Percentiles rank a stretch among this genome's conserved stretches.
Evolutionary conservation across 2,888 invertebrate genomes (phyloP).

Genomic region (Drosophila algonquin): DNA sequence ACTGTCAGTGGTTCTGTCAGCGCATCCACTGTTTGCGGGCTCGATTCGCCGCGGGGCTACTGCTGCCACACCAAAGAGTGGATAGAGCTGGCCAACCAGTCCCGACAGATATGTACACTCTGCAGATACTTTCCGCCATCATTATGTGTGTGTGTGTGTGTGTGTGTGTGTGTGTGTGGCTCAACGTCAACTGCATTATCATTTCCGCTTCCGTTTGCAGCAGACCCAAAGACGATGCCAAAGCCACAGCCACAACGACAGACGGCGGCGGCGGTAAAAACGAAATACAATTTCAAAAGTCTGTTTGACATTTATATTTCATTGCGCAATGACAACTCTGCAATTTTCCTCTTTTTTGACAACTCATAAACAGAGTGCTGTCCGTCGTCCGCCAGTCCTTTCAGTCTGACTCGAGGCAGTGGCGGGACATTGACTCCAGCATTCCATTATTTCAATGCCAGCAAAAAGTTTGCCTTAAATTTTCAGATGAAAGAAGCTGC

Average conservation of each 20-base stretch:
- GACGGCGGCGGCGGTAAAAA: slow-evolving; percentile 48
- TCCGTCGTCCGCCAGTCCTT: neutral
- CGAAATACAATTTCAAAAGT: slow-evolving; percentile 69
- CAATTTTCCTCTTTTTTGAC: slow-evolving; percentile 60
- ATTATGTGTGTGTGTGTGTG: slow-evolving; percentile 4
- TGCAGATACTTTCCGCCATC: neutral
- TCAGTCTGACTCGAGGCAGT: slow-evolving; percentile 4
- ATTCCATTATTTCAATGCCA: neutral
- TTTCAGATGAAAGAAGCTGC: neutral
- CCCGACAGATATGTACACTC: slow-evolving; percentile 4
- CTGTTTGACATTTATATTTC: slow-evolving; percentile 79
- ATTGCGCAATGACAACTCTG: slow-evolving; percentile 69
- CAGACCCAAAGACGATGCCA: slow-evolving; percentile 47
- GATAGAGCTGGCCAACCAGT: neutral
- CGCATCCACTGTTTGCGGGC: slow-evolving; percentile 6
- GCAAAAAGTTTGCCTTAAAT: neutral
- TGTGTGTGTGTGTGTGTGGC: slow-evolving; percentile 12
- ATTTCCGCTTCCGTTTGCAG: slow-evolving; percentile 69
- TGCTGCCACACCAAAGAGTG: slow-evolving; percentile 14
- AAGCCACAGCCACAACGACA: slow-evolving; percentile 20
- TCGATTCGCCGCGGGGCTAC: neutral
- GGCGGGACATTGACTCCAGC: slow-evolving; percentile 11
- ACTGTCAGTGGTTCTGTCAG: neutral
- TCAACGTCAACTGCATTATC: slow-evolving; percentile 53
- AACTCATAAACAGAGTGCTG: slow-evolving; percentile 62